phyloP scores from a whole-genome alignment of 2,888 invertebrate species.

The Didymodactylos carnosus region DNA sequence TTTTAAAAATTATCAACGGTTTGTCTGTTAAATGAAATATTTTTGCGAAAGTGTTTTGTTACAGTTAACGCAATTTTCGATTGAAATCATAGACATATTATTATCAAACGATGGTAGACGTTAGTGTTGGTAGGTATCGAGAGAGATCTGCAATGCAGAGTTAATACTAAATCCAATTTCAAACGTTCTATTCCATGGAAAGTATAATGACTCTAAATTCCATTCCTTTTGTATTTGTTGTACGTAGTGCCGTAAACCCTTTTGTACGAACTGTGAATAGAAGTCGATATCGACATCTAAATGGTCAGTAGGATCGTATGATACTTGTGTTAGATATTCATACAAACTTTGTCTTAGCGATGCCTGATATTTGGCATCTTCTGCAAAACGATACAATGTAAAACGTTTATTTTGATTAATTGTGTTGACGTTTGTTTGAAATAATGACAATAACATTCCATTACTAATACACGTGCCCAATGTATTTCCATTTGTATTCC shows the following conservation, averaged over 20 bases:
- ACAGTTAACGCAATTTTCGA: no score
- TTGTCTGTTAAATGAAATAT: no score
- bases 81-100: no score
- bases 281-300: background rate
- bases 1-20: no score
- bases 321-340: background rate
- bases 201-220: background rate
- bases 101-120: no score
- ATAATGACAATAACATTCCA: background rate
- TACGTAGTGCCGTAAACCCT: background rate
- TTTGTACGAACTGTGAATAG: background rate
- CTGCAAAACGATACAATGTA: background rate
- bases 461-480: background rate
- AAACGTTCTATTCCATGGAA: background rate
- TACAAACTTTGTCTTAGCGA: background rate
- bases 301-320: background rate
- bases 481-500: background rate
- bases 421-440: background rate
- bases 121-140: no score
- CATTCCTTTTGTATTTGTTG: background rate
- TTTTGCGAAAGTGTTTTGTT: no score
- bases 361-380: background rate
- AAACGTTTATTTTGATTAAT: background rate
- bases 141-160: no score
- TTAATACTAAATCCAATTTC: background rate